Percentiles rank a stretch among this genome's conserved stretches.
Evolutionary conservation across 1,140 invertebrate species (phyloP).

Genomic region (Diabrotica virgifera): DNA sequence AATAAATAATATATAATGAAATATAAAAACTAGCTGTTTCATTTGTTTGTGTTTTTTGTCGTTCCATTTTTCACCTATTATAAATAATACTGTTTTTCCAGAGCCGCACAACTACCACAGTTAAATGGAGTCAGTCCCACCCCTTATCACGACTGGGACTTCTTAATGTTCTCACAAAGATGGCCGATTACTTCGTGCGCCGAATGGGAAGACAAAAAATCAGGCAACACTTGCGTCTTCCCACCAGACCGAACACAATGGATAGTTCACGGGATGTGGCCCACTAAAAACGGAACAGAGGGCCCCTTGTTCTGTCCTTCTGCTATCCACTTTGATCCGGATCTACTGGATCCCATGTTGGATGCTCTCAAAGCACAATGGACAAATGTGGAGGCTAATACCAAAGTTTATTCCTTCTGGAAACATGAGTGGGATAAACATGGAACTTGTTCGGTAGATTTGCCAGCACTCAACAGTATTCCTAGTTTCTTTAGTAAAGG

Average conservation of each 20-base stretch:
- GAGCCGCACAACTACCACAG: background rate
- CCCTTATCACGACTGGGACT: slow-evolving; percentile 59
- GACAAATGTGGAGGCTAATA: slow-evolving; percentile 68
- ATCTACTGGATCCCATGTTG: slow-evolving; percentile 58
- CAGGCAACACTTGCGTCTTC: slow-evolving; percentile 60
- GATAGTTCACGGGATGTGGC: slow-evolving; percentile 84
- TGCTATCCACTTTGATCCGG: slow-evolving; percentile 62
- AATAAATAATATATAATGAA: too few relatives aligned
- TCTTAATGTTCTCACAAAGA: slow-evolving; percentile 75
- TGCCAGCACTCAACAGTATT: slow-evolving; percentile 63
- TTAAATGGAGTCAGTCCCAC: slow-evolving; percentile 17
- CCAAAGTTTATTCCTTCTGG: slow-evolving; percentile 64
- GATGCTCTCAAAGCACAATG: slow-evolving; percentile 63
- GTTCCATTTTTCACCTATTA: too few relatives aligned
- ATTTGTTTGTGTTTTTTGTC: too few relatives aligned
- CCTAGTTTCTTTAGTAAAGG: slow-evolving; percentile 69
- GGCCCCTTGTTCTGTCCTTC: slow-evolving; percentile 69
- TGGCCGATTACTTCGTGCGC: slow-evolving; percentile 77
- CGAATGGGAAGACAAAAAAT: slow-evolving; percentile 61
- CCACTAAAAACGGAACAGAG: slow-evolving; percentile 61
- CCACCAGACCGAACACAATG: slow-evolving; percentile 62
- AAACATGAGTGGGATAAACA: slow-evolving; percentile 83
- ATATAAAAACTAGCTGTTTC: too few relatives aligned
- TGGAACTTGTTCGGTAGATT: slow-evolving; percentile 69
- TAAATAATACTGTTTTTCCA: too few relatives aligned